A percentile compares a stretch with the other conserved stretches of the same genome.
Evolutionary conservation across 2,888 invertebrate species (phyloP).

Genomic region (Chironomus tentans): DNA sequence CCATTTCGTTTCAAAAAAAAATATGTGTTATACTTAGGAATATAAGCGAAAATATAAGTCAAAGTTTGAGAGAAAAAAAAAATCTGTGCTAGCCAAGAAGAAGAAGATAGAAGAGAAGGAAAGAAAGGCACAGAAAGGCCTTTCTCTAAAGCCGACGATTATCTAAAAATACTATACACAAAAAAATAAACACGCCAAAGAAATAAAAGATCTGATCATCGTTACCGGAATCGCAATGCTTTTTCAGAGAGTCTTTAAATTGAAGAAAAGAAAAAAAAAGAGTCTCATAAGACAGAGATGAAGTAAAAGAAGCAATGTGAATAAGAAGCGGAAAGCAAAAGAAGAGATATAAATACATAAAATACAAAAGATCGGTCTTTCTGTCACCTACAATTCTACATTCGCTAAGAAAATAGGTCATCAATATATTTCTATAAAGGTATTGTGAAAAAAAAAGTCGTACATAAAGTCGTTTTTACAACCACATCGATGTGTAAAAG

Average conservation of each 20-base stretch:
- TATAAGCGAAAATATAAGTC: too few relatives aligned
- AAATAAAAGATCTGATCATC: neutral
- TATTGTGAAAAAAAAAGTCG: slow-evolving; percentile 13
- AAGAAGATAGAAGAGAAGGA: neutral
- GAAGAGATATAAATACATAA: slow-evolving; percentile 13
- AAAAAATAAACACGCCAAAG: neutral
- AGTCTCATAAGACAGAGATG: neutral
- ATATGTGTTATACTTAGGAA: too few relatives aligned
- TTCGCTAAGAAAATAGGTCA: slow-evolving; percentile 23
- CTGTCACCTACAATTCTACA: slow-evolving; percentile 23
- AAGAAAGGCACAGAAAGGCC: neutral
- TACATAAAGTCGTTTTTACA: slow-evolving; percentile 13
- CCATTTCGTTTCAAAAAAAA: too few relatives aligned
- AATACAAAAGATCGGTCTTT: slow-evolving; percentile 14
- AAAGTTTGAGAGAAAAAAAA: neutral
- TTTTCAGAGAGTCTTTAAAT: neutral
- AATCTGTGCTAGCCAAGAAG: neutral
- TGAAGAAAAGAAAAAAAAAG: neutral
- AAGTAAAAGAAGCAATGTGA: slow-evolving; percentile 7
- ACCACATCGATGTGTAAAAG: slow-evolving; percentile 11
- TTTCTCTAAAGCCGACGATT: neutral
- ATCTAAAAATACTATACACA: neutral
- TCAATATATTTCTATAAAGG: slow-evolving; percentile 12
- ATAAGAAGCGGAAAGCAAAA: slow-evolving; percentile 25
- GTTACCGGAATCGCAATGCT: slow-evolving; percentile 21